Evolutionary conservation across 2,797 vertebrate species (phyloP), one percentile per base, ranked within the genome.

Genomic region (Sebastes trivittatus): DNA sequence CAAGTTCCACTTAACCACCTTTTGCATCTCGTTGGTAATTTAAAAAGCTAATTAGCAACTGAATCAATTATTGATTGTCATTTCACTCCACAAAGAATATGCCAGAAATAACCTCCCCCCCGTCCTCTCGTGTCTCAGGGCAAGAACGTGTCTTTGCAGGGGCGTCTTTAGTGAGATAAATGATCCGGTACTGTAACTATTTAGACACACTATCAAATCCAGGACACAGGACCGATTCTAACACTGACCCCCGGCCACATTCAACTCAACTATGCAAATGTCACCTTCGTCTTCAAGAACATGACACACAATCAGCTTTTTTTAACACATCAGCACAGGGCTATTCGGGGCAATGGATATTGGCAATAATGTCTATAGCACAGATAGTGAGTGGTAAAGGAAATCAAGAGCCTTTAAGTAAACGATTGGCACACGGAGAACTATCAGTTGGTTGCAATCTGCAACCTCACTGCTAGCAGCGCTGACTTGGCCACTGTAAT

Each of bases 101-200:
- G 62, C 66, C 81, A 69, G 63, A 77, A 82, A 85, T 77, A 75
- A 67, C 38, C 27, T n/a, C 27, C 22, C 6, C 38, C 6, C 14
- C 52, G 56, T 68, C 25, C 52, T 64, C 23, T 81, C 16, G 49
- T 38, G 55, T 82, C 66, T 80, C 67, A 29, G 42, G 60, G 68
- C 69, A 75, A 65, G 73, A 73, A 23, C 1, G 2, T 80, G 74
- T 87, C 83, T 82, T 84, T 79, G 62, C 56, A 73, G 60, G n/a
- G 10, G 23, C 54, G n/a, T 81, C 69, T 82, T 84, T 80, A 92
- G 87, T 86, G 72, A 92, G 81, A 92, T 89, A 80, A 88, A 90
- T 86, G 71, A 84, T 81, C 62, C 67, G 60, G 49, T 59, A 59
- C 77, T 27, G 38, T 42, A 46, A 82, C 36, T 87, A 73, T 87